These are phyloP conservation scores for Coboldia fuscipes DNA, from an alignment of 1,140 invertebrate genomes.

Conservation along the genomic window DNA sequence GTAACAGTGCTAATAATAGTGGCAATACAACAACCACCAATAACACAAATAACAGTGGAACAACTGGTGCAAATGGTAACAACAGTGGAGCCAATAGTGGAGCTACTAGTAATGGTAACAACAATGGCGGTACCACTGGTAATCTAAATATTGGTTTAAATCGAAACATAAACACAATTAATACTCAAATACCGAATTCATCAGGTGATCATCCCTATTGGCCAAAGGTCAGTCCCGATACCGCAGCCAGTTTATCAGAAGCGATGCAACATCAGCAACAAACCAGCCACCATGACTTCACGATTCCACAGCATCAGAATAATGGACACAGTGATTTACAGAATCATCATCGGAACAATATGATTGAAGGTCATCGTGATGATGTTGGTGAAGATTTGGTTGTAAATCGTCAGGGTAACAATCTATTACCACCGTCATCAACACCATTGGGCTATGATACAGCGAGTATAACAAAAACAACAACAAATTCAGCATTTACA, in stretches of 20 bases:
- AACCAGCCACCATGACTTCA: constrained; percentile 23
- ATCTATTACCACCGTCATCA: constrained; percentile 14
- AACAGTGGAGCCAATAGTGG: background rate
- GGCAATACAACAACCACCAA: constrained; percentile 6
- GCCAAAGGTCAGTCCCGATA: constrained; percentile 58
- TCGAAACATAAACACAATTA: constrained; percentile 3
- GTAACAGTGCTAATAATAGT: constrained; percentile 4
- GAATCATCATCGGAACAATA: constrained; percentile 12
- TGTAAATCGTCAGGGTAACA: constrained; percentile 22
- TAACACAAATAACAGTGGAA: constrained; percentile 10
- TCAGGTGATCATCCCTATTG: constrained; percentile 49
- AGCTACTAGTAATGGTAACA: background rate
- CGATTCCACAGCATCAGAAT: constrained; percentile 4
- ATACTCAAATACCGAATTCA: constrained; percentile 11
- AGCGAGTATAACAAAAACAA: constrained; percentile 25
- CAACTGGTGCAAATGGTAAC: constrained; percentile 2
- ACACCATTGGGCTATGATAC: constrained; percentile 16
- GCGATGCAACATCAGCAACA: constrained; percentile 43
- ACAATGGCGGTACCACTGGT: constrained; percentile 6
- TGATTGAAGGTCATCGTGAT: constrained; percentile 20
- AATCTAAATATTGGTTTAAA: constrained; percentile 3
- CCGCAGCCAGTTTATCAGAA: constrained; percentile 42
- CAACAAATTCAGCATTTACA: constrained; percentile 72
- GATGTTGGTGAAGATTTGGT: constrained; percentile 27
- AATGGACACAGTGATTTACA: constrained; percentile 19